Base-by-base conservation (phyloP, 2,888 invertebrate species). In the Punctoribates punctum region DNA sequence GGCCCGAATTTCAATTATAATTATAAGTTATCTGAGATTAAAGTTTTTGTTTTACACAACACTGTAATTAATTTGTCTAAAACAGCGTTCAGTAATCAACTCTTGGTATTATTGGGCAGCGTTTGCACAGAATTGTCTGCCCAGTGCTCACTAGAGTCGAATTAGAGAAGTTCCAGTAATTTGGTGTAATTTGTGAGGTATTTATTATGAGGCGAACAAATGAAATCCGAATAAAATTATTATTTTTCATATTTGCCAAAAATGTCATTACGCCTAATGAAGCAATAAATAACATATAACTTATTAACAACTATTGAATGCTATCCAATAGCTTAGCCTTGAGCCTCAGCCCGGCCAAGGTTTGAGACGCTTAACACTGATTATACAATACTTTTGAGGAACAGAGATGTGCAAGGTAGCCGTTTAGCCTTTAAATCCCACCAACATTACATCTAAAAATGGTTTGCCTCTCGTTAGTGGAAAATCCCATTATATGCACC, bases 181-280 rank as follows among this genome's bases (percentile, higher is more conserved):
- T 62, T 62, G 15, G 27, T 27, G 65, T 65, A 65, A 65, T 65
- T 65, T 65, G 65, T 34, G 29, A 27, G 62, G 62, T 29, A 34
- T 62, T 25, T 48, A n/a, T n/a, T n/a, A 1, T 8, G 46, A 48
- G 51, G 51, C 51, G 51, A 51, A 38, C 38, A 46, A 70, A 34
- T 46, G 38, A 70, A 13, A 70, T 20, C 1, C 23, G 70, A 70
- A 70, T 70, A 70, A 70, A 70, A 70, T 70, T 70, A 70, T 70
- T 70, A 70, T 70, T 70, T 70, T 70, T 70, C 70, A 62, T 62
- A 20, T 42, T 42, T 70, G 20, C 17, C 42, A 20, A 42, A 42
- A 70, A 38, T 70, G 70, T 70, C 70, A 70, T 70, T 70, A 70
- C 23, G 70, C 29, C 70, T 70, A 70, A 70, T 70, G 70, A 70